Base-by-base conservation (phyloP, 2,888 invertebrate species). In the Loripinus fragilis region DNA sequence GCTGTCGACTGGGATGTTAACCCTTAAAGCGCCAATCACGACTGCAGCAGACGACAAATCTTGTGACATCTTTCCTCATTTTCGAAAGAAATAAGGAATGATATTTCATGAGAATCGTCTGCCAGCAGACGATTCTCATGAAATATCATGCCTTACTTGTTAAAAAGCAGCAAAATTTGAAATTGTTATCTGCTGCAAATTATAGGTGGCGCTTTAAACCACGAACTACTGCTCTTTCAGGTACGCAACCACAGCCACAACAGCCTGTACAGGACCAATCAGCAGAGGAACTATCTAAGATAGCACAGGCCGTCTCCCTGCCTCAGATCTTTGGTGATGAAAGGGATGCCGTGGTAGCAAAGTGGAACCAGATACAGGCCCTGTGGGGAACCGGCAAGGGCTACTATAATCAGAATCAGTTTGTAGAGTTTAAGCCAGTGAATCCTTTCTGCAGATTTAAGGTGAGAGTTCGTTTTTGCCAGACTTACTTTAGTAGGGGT, bases 361-460 rank as follows among this genome's bases (percentile, higher is more conserved):
- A 97, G 92, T 98, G 98, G 97, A 99, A 99, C 93, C 96, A 98
- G 90, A 94, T 99, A 68, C 98, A 99, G 94, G 93, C 93, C 3
- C 90, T 89, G 74, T 93, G 93, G 93, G 93, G 93, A 0, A 96
- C 95, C 20, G 98, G 98, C 92, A 95, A 95, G 92, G 95, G 95
- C 12, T 93, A 87, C 83, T 93, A 83, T 80, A 87, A 83, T 68
- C 95, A 96, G 71, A 96, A 95, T 86, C 96, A 96, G 8, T 96
- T 96, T 0, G 95, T 98, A 8, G 97, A 97, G 74, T 96, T 98
- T 85, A 97, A 96, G 67, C 96, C 97, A 74, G 96, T 97, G 89
- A 99, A 99, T 93, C 97, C 97, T 0, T 96, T 98, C 69, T 98
- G 98, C 91, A 95, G 97, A 60, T 98, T 99, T 92, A 99, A 98